Percentiles rank a stretch among this genome's conserved stretches.
phyloP scores from a whole-genome alignment of 2,113 vertebrate species.

The Oreochromis spilurus region DNA sequence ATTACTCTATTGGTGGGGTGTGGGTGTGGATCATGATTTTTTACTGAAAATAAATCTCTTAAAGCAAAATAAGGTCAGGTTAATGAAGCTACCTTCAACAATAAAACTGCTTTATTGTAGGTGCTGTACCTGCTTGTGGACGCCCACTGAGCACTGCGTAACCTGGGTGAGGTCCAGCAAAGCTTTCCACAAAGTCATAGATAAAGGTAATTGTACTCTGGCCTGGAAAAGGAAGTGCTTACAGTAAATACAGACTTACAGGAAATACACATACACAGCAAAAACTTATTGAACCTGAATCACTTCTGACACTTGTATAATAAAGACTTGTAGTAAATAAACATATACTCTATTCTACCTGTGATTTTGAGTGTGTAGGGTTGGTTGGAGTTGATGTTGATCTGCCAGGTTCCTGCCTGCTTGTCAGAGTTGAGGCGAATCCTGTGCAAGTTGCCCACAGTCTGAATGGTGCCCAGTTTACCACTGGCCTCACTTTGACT shows the following conservation, averaged over 20 bases:
- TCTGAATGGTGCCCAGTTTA: conserved; percentile 52
- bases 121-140: conserved; percentile 63
- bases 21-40: background rate
- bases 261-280: background rate
- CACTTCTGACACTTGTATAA: background rate
- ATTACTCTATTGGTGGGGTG: background rate
- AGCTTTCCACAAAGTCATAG: conserved; percentile 72
- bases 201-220: conserved; percentile 71
- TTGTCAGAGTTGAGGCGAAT: conserved; percentile 32
- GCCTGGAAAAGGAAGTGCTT: conserved; percentile 37
- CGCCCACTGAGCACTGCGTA: conserved; percentile 62
- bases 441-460: conserved; percentile 66
- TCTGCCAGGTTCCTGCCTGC: conserved; percentile 53
- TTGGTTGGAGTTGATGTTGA: conserved; percentile 40
- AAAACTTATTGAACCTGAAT: background rate
- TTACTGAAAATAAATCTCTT: background rate
- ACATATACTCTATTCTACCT: conserved; percentile 37
- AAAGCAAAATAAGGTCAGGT: background rate
- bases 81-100: background rate
- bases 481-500: conserved; percentile 26
- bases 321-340: background rate
- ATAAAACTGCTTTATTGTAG: background rate
- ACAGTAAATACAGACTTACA: background rate
- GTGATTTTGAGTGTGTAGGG: conserved; percentile 70
- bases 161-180: conserved; percentile 70